Evolutionary conservation across 2,888 invertebrate species (phyloP).

Genomic region (Caenorhabditis afra): DNA sequence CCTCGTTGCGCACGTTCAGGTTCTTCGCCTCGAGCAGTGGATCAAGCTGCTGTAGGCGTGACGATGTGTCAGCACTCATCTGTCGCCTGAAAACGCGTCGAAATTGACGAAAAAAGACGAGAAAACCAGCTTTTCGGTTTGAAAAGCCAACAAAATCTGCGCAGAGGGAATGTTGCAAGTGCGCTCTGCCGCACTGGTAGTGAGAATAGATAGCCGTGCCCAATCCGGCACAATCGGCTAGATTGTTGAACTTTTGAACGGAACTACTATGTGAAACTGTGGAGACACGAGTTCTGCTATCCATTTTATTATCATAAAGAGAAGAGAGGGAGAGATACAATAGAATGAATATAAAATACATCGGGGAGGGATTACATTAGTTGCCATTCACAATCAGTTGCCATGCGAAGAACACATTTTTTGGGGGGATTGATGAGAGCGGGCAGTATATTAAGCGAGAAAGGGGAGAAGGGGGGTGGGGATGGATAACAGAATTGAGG

Average conservation of each 20-base stretch:
- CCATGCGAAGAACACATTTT: constrained; percentile 37
- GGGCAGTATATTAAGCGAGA: constrained; percentile 38
- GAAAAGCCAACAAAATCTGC: not conserved
- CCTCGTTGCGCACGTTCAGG: constrained; percentile 74
- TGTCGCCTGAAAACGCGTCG: constrained; percentile 10
- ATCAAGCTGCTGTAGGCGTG: constrained; percentile 70
- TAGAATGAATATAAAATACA: not conserved
- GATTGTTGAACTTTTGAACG: not conserved
- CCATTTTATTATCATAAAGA: constrained; percentile 44
- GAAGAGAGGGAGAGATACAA: constrained; percentile 20
- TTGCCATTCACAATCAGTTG: constrained; percentile 33
- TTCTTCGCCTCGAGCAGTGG: constrained; percentile 76
- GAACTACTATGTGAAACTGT: not conserved
- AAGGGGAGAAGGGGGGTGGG: constrained; percentile 9
- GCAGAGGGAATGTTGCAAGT: not conserved
- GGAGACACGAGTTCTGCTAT: constrained; percentile 28
- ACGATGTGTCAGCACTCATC: constrained; percentile 54
- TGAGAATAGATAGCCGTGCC: not conserved
- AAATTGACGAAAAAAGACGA: not conserved
- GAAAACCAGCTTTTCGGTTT: not conserved
- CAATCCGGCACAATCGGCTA: no score
- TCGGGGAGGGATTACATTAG: constrained; percentile 12
- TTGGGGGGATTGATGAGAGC: constrained; percentile 12
- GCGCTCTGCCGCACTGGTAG: constrained; percentile 15
- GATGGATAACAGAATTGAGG: constrained; percentile 38